phyloP scores from a whole-genome alignment of 2,888 invertebrate species.

The Meiosimyza platycephala region DNA sequence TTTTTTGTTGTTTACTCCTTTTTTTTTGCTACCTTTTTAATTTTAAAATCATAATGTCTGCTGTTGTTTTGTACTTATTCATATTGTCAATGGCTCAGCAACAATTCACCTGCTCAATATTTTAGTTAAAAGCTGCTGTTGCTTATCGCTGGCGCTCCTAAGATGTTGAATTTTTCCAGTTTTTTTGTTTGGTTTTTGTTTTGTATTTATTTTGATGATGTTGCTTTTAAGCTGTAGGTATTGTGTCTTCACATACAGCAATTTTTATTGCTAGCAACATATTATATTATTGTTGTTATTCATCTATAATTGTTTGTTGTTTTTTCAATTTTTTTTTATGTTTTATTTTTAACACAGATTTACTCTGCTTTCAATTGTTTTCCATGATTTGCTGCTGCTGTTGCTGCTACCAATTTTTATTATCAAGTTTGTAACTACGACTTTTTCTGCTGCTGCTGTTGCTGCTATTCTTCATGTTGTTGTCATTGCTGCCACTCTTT shows the following conservation, averaged over 20 bases:
- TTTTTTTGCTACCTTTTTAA: background rate
- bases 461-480: constrained; percentile 7
- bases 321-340: background rate
- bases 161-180: background rate
- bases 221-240: background rate
- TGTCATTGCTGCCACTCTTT: background rate
- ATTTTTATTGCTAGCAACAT: background rate
- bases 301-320: background rate
- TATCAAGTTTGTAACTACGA: background rate
- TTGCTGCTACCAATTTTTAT: constrained; percentile 4
- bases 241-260: background rate
- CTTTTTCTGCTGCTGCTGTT: background rate
- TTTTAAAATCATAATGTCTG: background rate
- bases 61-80: background rate
- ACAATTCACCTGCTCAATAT: constrained; percentile 13
- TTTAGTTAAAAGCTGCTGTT: background rate
- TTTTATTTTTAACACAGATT: background rate
- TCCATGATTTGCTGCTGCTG: constrained; percentile 25
- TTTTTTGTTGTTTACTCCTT: background rate
- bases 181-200: too few relatives aligned
- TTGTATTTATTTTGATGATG: background rate
- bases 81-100: constrained; percentile 1
- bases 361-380: constrained; percentile 5
- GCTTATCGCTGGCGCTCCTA: background rate
- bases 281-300: background rate